A percentile compares a stretch with the other conserved stretches of the same genome.
These are phyloP conservation scores for Drosophila colorata DNA, from an alignment of 2,888 invertebrate species.

Conservation along the genomic window DNA sequence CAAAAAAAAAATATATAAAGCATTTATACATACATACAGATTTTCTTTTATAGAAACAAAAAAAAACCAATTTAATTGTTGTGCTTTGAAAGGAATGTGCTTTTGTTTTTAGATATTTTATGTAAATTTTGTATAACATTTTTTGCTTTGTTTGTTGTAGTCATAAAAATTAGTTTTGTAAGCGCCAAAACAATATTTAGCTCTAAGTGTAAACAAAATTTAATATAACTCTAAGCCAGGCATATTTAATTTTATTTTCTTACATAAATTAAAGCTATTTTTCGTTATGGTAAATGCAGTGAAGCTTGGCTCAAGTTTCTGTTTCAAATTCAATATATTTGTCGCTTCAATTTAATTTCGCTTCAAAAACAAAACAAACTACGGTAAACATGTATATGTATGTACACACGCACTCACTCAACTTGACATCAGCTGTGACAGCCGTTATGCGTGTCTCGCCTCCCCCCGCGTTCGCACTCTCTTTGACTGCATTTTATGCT, in stretches of 20 bases:
- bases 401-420: background rate
- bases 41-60: conserved; percentile 30
- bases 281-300: no score
- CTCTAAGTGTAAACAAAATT: background rate
- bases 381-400: conserved; percentile 9
- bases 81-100: conserved; percentile 76
- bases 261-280: background rate
- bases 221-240: background rate
- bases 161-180: conserved; percentile 14
- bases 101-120: conserved; percentile 81
- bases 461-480: background rate
- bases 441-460: conserved; percentile 24
- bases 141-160: conserved; percentile 72
- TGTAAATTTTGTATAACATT: conserved; percentile 66
- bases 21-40: background rate
- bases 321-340: no score
- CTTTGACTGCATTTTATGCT: conserved; percentile 14
- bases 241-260: no score
- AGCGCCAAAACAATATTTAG: background rate
- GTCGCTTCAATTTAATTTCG: background rate
- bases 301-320: no score
- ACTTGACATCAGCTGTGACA: conserved; percentile 49
- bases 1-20: conserved; percentile 16
- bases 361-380: conserved; percentile 28
- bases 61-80: conserved; percentile 60